Evolutionary conservation across 2,888 invertebrate genomes (phyloP).

Genomic region (Cyclophora punctaria): DNA sequence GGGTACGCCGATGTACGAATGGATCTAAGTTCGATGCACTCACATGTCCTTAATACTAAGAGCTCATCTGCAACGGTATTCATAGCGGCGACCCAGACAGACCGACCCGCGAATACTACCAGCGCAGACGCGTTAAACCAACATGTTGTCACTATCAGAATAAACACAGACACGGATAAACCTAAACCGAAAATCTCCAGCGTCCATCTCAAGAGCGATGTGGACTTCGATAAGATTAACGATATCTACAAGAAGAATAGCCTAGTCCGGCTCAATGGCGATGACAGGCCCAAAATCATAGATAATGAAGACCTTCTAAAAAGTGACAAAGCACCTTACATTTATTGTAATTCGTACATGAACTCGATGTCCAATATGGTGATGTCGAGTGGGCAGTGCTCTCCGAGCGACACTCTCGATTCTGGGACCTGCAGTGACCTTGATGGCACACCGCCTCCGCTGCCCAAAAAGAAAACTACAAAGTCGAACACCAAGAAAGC

Average conservation of each 20-base stretch:
- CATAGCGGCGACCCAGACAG: conserved; percentile 70
- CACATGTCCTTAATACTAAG: conserved; percentile 73
- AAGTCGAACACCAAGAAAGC: conserved; percentile 66
- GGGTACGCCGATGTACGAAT: conserved; percentile 51
- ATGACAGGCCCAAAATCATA: conserved; percentile 65
- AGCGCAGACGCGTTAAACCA: conserved; percentile 63
- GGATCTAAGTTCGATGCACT: conserved; percentile 72
- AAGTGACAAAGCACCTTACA: conserved; percentile 69
- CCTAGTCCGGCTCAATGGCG: conserved; percentile 77
- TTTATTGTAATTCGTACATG: conserved; percentile 78
- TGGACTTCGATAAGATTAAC: conserved; percentile 58
- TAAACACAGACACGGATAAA: conserved; percentile 77
- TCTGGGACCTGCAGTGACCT: conserved; percentile 91
- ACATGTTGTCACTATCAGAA: conserved; percentile 82
- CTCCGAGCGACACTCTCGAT: conserved; percentile 87
- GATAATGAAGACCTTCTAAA: conserved; percentile 65
- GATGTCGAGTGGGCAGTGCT: conserved; percentile 88
- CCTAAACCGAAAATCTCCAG: conserved; percentile 68
- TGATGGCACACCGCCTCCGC: conserved; percentile 82
- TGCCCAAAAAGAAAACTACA: conserved; percentile 79
- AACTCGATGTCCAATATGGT: conserved; percentile 71
- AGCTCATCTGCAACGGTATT: conserved; percentile 72
- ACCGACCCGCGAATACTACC: conserved; percentile 62
- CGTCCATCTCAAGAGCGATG: conserved; percentile 65
- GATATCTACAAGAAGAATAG: conserved; percentile 64